Conservation (phyloP, 2,888 invertebrate genomes). For the Cylindroiulus punctatus region DNA sequence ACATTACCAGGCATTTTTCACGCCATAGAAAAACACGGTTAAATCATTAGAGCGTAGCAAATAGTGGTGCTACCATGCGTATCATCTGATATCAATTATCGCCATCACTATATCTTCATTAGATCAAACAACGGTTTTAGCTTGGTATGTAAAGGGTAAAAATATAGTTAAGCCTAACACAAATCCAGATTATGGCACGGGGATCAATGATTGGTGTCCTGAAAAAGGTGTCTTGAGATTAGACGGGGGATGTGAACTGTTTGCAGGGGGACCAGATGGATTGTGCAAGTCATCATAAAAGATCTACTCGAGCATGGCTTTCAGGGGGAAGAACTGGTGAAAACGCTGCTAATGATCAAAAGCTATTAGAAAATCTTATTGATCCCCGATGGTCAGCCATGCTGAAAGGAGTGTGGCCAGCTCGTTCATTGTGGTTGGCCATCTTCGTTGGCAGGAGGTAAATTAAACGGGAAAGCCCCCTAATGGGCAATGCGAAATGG, state of each 20-base stretch:
- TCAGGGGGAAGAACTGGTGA: neutral
- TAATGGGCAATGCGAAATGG: neutral
- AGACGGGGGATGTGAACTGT: neutral
- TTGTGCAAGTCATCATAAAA: constrained; percentile 34
- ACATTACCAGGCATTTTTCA: neutral
- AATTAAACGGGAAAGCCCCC: constrained; percentile 43
- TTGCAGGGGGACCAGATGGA: neutral
- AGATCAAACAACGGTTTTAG: neutral
- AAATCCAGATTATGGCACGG: neutral
- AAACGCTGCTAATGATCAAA: constrained; percentile 35
- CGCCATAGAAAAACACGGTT: neutral
- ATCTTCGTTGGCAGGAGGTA: constrained; percentile 43
- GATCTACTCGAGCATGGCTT: neutral
- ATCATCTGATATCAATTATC: neutral
- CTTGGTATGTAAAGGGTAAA: neutral
- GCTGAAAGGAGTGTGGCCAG: constrained; percentile 8
- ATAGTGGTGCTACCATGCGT: neutral
- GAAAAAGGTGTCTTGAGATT: neutral
- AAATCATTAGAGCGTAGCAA: constrained; percentile 1
- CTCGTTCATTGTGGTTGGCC: constrained; percentile 30
- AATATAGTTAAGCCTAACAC: neutral
- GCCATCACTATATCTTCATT: neutral
- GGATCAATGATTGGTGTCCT: neutral
- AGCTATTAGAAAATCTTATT: constrained; percentile 45
- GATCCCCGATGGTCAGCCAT: constrained; percentile 29